Evolutionary conservation across 1,140 invertebrate genomes (phyloP).

Genomic region (Pissodes strobi): DNA sequence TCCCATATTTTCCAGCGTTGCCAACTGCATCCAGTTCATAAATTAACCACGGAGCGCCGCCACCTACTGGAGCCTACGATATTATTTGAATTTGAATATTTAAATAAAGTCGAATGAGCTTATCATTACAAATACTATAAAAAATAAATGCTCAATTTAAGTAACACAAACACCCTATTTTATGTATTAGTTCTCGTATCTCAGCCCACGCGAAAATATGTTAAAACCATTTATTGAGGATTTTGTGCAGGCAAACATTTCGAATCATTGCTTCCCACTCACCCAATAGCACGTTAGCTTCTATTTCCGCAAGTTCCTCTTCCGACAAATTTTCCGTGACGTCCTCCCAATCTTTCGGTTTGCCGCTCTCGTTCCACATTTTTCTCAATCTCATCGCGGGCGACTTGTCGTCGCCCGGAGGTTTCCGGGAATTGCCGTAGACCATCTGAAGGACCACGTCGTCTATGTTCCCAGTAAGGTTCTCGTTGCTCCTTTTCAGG

Average conservation of each 20-base stretch:
- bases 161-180: too few relatives aligned
- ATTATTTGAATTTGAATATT: too few relatives aligned
- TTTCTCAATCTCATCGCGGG: constrained; percentile 40
- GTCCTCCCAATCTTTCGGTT: constrained; percentile 9
- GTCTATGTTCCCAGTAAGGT: constrained; percentile 40
- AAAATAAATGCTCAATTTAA: too few relatives aligned
- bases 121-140: too few relatives aligned
- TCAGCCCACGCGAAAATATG: too few relatives aligned
- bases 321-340: constrained; percentile 26
- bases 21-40: too few relatives aligned
- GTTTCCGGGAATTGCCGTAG: constrained; percentile 44
- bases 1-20: too few relatives aligned
- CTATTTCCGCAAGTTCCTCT: constrained; percentile 34
- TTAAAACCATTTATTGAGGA: too few relatives aligned
- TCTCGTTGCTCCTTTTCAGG: constrained; percentile 38
- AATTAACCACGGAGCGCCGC: too few relatives aligned
- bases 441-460: constrained; percentile 42
- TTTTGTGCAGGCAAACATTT: background rate
- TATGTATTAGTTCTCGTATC: too few relatives aligned
- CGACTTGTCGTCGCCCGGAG: constrained; percentile 47
- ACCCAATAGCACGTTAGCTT: constrained; percentile 33
- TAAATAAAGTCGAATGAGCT: too few relatives aligned
- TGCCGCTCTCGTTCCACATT: constrained; percentile 9
- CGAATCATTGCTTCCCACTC: background rate
- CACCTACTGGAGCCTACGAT: too few relatives aligned